Conservation (phyloP, 2,113 vertebrate genomes). For the Ptilorrhoa leucosticta region DNA sequence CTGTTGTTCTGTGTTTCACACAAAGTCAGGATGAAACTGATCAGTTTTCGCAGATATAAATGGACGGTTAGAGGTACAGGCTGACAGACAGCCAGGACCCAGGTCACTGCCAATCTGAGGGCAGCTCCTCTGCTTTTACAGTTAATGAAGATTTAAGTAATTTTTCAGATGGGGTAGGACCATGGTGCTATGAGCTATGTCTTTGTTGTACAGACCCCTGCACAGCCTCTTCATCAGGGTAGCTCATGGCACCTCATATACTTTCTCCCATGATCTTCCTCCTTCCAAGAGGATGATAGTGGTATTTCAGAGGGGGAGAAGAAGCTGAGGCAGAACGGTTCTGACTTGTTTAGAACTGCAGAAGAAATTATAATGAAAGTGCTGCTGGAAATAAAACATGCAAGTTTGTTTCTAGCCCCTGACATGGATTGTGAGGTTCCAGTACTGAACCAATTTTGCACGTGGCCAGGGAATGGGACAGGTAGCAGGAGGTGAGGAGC, state of each 20-base stretch:
- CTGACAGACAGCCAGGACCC: neutral
- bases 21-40: neutral
- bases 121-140: neutral
- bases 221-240: neutral
- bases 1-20: neutral
- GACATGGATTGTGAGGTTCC: neutral
- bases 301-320: neutral
- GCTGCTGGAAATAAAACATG: neutral
- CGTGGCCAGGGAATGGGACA: accelerated
- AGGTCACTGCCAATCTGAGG: accelerated
- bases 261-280: neutral
- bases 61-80: neutral
- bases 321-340: neutral
- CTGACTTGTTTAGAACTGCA: neutral
- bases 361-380: neutral
- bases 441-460: neutral
- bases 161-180: neutral
- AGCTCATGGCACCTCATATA: neutral
- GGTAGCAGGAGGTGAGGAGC: neutral
- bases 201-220: neutral
- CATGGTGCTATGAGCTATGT: neutral
- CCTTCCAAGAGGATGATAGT: neutral
- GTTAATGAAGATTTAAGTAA: neutral
- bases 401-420: neutral
- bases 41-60: neutral